Percentiles rank a stretch among this genome's conserved stretches.
phyloP scores from a whole-genome alignment of 2,888 invertebrate species.

The Pelosia muscerda region DNA sequence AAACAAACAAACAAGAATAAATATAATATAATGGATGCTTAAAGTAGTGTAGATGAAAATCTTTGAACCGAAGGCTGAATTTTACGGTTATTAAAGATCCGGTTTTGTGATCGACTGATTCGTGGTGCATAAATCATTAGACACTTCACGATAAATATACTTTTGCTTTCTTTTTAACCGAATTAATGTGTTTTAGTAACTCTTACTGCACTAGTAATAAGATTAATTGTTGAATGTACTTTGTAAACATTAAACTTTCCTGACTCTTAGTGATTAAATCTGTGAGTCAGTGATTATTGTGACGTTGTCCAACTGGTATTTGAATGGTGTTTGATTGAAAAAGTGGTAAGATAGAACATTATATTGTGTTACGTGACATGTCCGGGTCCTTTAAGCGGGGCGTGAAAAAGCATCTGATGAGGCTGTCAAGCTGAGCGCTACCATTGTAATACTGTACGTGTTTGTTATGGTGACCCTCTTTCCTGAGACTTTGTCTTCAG shows the following conservation, averaged over 20 bases:
- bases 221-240: constrained; percentile 25
- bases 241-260: constrained; percentile 27
- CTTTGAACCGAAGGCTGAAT: constrained; percentile 27
- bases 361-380: too few relatives aligned
- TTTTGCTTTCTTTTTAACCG: constrained; percentile 42
- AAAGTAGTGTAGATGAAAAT: constrained; percentile 3
- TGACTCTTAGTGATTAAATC: constrained; percentile 17
- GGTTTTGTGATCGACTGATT: constrained; percentile 45
- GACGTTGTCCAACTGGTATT: constrained; percentile 15
- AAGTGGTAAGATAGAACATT: neutral
- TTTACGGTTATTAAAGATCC: constrained; percentile 48
- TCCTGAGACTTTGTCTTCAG: too few relatives aligned
- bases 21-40: constrained; percentile 1
- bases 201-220: constrained; percentile 25
- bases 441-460: too few relatives aligned
- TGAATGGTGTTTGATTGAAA: neutral
- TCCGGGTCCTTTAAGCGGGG: too few relatives aligned
- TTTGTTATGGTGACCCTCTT: too few relatives aligned
- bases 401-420: too few relatives aligned
- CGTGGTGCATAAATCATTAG: constrained; percentile 26
- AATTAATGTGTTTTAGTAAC: neutral
- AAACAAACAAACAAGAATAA: neutral
- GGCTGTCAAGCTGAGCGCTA: too few relatives aligned
- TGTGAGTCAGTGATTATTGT: constrained; percentile 16
- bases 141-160: constrained; percentile 22